phyloP scores from a whole-genome alignment of 2,113 vertebrate genomes.

The Pelmatolapia mariae region DNA sequence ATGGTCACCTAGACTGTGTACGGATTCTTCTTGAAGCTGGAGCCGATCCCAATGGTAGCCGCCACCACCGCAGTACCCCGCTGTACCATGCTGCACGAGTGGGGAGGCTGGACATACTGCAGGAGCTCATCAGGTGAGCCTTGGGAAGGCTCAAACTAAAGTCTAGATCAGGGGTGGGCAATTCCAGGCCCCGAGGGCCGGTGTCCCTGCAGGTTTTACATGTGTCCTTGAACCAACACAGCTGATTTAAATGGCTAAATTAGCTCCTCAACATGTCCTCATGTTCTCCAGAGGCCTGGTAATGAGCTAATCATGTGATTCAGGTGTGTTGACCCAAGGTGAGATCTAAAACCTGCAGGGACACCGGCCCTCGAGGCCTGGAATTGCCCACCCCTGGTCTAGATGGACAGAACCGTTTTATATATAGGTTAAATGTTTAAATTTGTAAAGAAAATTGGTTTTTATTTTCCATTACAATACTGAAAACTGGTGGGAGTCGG shows the following conservation, averaged over 20 bases:
- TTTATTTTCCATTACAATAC: background rate
- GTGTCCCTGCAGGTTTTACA: no score
- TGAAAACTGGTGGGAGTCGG: background rate
- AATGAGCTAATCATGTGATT: no score
- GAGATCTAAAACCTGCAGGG: no score
- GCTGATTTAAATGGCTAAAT: no score
- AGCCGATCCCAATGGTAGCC: conserved; percentile 88
- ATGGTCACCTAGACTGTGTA: conserved; percentile 87
- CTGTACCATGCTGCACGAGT: conserved; percentile 86
- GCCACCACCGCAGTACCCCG: conserved; percentile 89
- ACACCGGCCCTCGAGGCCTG: no score
- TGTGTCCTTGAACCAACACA: no score
- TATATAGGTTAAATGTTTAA: background rate
- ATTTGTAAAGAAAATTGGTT: background rate
- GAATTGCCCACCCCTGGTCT: no score
- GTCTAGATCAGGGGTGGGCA: no score
- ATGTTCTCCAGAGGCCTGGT: no score
- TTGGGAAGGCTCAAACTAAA: background rate
- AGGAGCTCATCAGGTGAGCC: conserved; percentile 84
- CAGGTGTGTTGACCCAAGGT: no score
- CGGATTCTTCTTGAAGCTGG: conserved; percentile 86
- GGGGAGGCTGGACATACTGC: conserved; percentile 83
- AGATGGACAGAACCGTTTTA: background rate
- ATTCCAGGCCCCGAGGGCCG: no score
- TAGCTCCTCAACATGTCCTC: no score